A percentile compares a stretch with the other conserved stretches of the same genome.
Conservation (phyloP, 2,797 vertebrate species). For the Nyctibius grandis region DNA sequence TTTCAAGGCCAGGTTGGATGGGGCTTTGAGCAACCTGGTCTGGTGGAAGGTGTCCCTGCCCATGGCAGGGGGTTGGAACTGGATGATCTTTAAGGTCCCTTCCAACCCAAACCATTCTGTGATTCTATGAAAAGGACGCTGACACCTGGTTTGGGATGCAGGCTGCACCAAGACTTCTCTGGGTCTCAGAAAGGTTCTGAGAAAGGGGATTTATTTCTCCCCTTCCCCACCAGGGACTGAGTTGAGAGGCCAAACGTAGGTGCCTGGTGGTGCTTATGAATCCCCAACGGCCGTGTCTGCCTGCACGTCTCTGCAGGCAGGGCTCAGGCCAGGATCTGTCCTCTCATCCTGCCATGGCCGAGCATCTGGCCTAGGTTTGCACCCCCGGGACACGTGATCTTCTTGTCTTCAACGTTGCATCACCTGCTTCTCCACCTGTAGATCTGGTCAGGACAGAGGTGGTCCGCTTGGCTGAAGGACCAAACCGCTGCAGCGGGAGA, state of each 20-base stretch:
- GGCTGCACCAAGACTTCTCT: not conserved
- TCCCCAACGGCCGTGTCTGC: not conserved
- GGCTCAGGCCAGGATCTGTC: not conserved
- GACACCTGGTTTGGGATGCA: not conserved
- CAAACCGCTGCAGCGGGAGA: too few species aligned
- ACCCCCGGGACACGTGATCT: accelerated
- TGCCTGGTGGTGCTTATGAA: not conserved
- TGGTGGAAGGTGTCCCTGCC: too few species aligned
- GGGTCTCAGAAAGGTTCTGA: not conserved
- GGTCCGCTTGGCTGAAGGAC: too few species aligned
- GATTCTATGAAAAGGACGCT: too few species aligned
- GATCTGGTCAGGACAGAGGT: not conserved
- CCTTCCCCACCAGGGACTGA: not conserved
- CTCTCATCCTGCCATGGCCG: accelerated
- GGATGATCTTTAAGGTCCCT: too few species aligned
- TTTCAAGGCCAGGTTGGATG: too few species aligned
- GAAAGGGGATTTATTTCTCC: not conserved
- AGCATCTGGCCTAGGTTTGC: too few species aligned
- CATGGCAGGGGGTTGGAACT: too few species aligned
- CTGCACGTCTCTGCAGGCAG: not conserved
- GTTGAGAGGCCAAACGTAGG: too few species aligned
- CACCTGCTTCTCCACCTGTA: not conserved
- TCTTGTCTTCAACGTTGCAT: too few species aligned
- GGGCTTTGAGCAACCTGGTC: too few species aligned
- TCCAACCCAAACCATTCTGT: too few species aligned